phyloP scores from a whole-genome alignment of 2,888 invertebrate species.

The Ochlodes sylvanus region DNA sequence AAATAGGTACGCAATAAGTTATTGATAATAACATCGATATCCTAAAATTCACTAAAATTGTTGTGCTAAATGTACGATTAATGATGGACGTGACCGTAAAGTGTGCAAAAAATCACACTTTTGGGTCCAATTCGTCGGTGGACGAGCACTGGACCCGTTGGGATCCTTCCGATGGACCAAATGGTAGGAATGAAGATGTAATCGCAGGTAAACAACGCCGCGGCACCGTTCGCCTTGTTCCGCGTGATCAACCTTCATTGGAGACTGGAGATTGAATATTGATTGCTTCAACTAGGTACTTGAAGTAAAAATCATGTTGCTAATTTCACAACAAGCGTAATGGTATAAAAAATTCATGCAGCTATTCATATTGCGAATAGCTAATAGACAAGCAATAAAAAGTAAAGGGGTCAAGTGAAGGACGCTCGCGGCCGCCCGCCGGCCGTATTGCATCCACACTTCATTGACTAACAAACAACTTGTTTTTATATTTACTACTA shows the following conservation, averaged over 20 bases:
- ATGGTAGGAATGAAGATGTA: slow-evolving; percentile 17
- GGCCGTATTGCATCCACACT: background rate
- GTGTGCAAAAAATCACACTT: no score
- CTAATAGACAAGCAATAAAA: background rate
- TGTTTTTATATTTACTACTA: no score
- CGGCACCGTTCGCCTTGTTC: slow-evolving; percentile 17
- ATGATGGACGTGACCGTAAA: no score
- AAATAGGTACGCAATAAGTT: no score
- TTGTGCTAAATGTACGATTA: no score
- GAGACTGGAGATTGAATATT: slow-evolving; percentile 16
- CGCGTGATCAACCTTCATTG: slow-evolving; percentile 23
- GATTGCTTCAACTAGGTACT: slow-evolving; percentile 19
- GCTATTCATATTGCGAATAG: background rate
- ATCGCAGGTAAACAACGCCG: slow-evolving; percentile 17
- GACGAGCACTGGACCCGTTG: background rate
- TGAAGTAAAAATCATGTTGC: background rate
- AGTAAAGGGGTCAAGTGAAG: slow-evolving; percentile 6
- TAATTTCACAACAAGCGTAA: background rate
- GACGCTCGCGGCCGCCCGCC: background rate
- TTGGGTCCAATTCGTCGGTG: background rate
- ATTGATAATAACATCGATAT: no score
- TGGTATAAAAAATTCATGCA: no score
- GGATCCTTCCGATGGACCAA: background rate
- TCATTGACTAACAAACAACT: background rate
- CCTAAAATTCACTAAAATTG: no score